Evolutionary conservation across 2,797 vertebrate species (phyloP), one percentile per base, ranked within the genome.

Genomic region (Chromis chromis): DNA sequence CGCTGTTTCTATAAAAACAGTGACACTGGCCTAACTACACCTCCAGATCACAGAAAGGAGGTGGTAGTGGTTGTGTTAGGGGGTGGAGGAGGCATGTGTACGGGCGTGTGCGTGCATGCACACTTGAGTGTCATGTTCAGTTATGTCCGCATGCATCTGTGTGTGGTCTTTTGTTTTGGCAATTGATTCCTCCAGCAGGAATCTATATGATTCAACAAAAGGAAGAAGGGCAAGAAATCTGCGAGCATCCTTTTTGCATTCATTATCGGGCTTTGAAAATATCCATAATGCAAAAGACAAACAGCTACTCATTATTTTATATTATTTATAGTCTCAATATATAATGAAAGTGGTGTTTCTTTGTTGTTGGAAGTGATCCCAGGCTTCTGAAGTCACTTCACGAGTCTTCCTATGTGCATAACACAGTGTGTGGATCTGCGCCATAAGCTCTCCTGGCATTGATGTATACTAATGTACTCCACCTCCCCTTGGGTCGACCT

Each of bases 381-480:
- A 22, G 56, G 16, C 58, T 63, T 66, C 54, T 65, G 70, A 61
- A 69, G 64, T 76, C 73, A 65, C 76, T 62, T 68, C 73, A 55
- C 40, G 40, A 76, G 14, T 55, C 66, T 65, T 68, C 14, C 31
- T 71, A 31, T 54, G 58, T 58, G 60, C 50, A 65, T 75, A 72
- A 40, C 53, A 65, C 46, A 61, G 13, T 33, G 72, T 65, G 55
- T 55, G 55, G 55, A 62, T 71, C 75, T 58, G 31, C 68, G 65
- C n/a, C 19, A 25, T 71, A 79, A 82, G 58, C 56, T 69, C 66
- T 69, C 28, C 69, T 80, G 83, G 77, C 84, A 74, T 74, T 86
- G 85, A 83, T 86, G 70, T 77, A 74, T 74, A 62, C 83, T 92
- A 84, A 90, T 87, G 84, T 85, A 84, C 79, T 86, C 83, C 79